These are phyloP conservation scores for Dolichopus griseipennis DNA, from an alignment of 2,888 invertebrate genomes.

Conservation along the genomic window DNA sequence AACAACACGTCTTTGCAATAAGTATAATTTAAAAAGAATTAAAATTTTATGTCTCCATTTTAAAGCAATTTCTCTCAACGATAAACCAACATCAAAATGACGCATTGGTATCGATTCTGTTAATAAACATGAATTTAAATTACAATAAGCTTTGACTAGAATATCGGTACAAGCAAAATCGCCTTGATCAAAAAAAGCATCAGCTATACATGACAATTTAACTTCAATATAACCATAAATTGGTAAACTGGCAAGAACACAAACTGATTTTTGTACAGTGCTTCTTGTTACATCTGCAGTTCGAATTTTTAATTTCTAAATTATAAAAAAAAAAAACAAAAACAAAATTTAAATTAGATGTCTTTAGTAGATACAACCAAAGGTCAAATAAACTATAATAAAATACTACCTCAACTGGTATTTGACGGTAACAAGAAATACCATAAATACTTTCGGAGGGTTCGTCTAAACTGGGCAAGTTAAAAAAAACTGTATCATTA, in stretches of 20 bases:
- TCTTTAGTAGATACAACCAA: background rate
- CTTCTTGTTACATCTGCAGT: constrained; percentile 94
- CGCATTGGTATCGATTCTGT: constrained; percentile 50
- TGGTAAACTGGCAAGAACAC: constrained; percentile 83
- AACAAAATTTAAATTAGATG: no score
- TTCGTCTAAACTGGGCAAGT: constrained; percentile 79
- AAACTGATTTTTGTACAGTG: constrained; percentile 96
- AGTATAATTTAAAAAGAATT: constrained; percentile 80
- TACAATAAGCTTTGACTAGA: constrained; percentile 84
- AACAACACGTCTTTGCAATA: constrained; percentile 81
- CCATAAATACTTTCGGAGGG: constrained; percentile 85
- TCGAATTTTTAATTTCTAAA: constrained; percentile 80
- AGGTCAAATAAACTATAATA: no score
- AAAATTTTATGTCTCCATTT: constrained; percentile 85
- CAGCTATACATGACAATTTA: constrained; percentile 91
- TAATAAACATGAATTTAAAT: constrained; percentile 69
- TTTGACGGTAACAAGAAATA: constrained; percentile 95
- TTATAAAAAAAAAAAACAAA: background rate
- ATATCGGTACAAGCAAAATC: constrained; percentile 83
- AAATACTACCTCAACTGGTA: constrained; percentile 74
- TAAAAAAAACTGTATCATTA: constrained; percentile 93
- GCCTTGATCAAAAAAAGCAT: constrained; percentile 93
- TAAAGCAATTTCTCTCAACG: constrained; percentile 39
- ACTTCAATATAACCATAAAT: constrained; percentile 91
- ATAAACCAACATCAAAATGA: constrained; percentile 39